Evolutionary conservation across 2,113 vertebrate species (phyloP), one percentile per base, ranked within the genome.

Genomic region (Raja brachyura): DNA sequence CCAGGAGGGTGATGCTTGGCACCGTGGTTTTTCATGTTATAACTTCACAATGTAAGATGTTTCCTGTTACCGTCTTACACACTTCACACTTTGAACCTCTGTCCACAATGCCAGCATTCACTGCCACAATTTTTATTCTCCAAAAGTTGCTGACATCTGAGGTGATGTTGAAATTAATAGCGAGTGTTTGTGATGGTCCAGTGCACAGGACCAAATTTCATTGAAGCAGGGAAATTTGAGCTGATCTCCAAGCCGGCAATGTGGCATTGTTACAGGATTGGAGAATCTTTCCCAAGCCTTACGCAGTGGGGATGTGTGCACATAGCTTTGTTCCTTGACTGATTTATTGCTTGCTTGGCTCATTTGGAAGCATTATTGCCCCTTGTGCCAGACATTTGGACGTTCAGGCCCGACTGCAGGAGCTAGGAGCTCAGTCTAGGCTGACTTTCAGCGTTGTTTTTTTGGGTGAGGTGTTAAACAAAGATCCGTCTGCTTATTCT

Each of bases 91-190:
- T 39, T 48, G 33, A 92, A 70, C 90, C 68, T 54, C 1, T 48
- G 22, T 70, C 18, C 31, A 73, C 9, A 39, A 86, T 86, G 54
- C 81, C n/a, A 22, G 31, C 88, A 39, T 90, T 92, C 90, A 73
- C 59, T 73, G 9, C 22, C 59, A 68, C 90, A 54, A 22, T 73
- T 92, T 90, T 70, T 48, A 20, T 73, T 92, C 54, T 16, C 39
- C 31, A 14, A 70, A 22, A 25, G 66, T 73, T 92, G 33, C 88
- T 90, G 88, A 90, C 81, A 61, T n/a, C 28, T 61, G 56, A 86
- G 81, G 56, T 86, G 81, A 28, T 86, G 54, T 61, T 86, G 81
- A 86, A 86, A 61, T 86, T 86, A 86, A 86, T 28, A 90, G 61
- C 9, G 88, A 70, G 33, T 70, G 31, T 13, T 16, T 92, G 88